Evolutionary conservation across 2,113 vertebrate species (phyloP), one percentile per base, ranked within the genome.

Genomic region (Microtus richardsoni): DNA sequence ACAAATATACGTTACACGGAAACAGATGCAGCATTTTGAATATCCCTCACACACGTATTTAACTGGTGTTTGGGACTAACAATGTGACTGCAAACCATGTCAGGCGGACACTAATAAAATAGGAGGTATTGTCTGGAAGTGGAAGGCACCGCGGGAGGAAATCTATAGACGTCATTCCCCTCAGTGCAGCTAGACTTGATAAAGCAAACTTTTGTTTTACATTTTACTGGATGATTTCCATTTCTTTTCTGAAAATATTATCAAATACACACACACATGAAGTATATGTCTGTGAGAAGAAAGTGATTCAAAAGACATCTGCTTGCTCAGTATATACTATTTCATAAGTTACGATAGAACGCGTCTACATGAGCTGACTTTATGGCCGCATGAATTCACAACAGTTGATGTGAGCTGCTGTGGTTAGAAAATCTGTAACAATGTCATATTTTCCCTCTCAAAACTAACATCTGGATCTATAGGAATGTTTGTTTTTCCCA

Each of bases 221-320:
- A 58, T n/a, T 88, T 93, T 75, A 22, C 41, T n/a, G 26, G 54
- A 84, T 6, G 75, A 68, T 58, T 91, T 87, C 39, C 30, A 62
- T 49, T 86, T 47, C 19, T 90, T 94, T 82, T 82, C 17, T 49
- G 44, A 49, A 70, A 33, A 73, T 13, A 87, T 39, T 10, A 39
- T 73, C 36, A 9, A 17, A 70, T 36, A 70, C 16, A 70, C 6
- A 71, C 3, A 73, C 70, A 39, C 5, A 54, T 39, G 24, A 74
- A 64, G 73, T 47, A 49, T 26, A 14, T 80, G 49, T 54, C 47
- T 80, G 28, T 91, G 73, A 68, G 14, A 96, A 77, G 39, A 92
- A 95, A 62, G 79, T 44, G 22, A 68, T 47, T 41, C 58, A 82
- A 94, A 91, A 84, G 2, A 64, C 28, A 28, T 85, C 64, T 95